Evolutionary conservation across 2,888 invertebrate species (phyloP).

Genomic region (Tipula vernalis): DNA sequence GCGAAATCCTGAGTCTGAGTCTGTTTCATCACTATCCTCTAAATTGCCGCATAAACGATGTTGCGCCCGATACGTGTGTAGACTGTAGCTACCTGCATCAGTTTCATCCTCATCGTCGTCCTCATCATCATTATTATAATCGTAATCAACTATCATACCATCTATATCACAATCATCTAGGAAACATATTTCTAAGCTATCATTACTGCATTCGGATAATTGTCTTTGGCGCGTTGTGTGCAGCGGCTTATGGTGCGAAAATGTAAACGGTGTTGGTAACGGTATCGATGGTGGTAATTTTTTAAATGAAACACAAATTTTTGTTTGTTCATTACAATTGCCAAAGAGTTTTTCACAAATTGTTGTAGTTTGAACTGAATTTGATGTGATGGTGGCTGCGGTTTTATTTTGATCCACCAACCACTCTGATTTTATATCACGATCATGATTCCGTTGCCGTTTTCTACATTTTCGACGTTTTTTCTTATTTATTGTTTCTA

Average conservation of each 20-base stretch:
- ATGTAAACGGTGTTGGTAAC: background rate
- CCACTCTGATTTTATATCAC: slow-evolving; percentile 34
- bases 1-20: slow-evolving; percentile 21
- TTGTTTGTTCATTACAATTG: background rate
- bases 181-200: slow-evolving; percentile 22
- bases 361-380: background rate
- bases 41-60: slow-evolving; percentile 10
- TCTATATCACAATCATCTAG: slow-evolving; percentile 17
- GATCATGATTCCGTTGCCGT: slow-evolving; percentile 37
- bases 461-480: slow-evolving; percentile 33
- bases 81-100: slow-evolving; percentile 14
- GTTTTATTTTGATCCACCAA: background rate
- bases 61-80: background rate
- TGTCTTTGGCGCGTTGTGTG: slow-evolving; percentile 15
- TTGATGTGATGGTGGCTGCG: background rate
- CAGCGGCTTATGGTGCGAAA: background rate
- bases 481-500: slow-evolving; percentile 36
- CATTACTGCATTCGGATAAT: slow-evolving; percentile 23
- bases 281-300: background rate
- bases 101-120: slow-evolving; percentile 11
- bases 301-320: background rate
- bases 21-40: slow-evolving; percentile 14
- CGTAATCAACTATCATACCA: slow-evolving; percentile 4
- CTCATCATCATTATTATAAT: slow-evolving; percentile 13
- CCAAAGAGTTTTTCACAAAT: background rate